Percentiles rank a stretch among this genome's conserved stretches.
phyloP scores from a whole-genome alignment of 2,797 vertebrate genomes.

The Triplophysa bombifrons region DNA sequence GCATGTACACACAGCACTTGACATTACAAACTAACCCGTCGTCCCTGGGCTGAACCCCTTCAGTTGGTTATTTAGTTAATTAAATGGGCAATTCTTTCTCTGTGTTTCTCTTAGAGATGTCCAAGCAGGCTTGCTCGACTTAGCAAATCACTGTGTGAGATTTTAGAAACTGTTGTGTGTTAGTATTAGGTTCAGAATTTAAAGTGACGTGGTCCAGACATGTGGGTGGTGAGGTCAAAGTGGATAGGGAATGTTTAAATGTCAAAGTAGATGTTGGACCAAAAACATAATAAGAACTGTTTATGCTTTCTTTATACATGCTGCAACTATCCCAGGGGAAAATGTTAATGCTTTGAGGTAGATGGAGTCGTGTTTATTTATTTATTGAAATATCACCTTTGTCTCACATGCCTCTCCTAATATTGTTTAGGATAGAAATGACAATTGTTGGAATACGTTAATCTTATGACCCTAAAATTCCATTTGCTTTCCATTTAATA shows the following conservation, averaged over 20 bases:
- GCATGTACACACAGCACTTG: constrained; percentile 32
- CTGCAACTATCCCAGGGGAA: neutral
- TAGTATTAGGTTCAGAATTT: constrained; percentile 49
- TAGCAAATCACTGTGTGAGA: constrained; percentile 26
- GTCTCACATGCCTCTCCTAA: neutral
- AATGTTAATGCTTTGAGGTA: neutral
- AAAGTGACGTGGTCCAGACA: constrained; percentile 43
- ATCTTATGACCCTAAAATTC: too few relatives aligned
- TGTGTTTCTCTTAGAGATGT: constrained; percentile 25
- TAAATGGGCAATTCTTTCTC: constrained; percentile 18
- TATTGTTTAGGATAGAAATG: neutral
- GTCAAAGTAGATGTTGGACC: constrained; percentile 40
- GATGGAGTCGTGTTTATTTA: neutral
- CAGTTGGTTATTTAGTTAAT: constrained; percentile 42
- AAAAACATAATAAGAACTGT: constrained; percentile 43
- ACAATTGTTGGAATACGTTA: too few relatives aligned
- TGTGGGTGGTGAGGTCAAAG: constrained; percentile 46
- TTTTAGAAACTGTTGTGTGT: constrained; percentile 51
- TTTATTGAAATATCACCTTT: neutral
- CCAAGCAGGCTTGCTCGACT: constrained; percentile 30
- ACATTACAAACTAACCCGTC: constrained; percentile 25
- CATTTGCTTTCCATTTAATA: too few relatives aligned
- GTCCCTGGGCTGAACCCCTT: constrained; percentile 47
- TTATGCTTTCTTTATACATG: constrained; percentile 26
- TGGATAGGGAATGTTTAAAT: constrained; percentile 47